A percentile compares a stretch with the other conserved stretches of the same genome.
Evolutionary conservation across 1,140 invertebrate species (phyloP).

Genomic region (Aphis gossypii): DNA sequence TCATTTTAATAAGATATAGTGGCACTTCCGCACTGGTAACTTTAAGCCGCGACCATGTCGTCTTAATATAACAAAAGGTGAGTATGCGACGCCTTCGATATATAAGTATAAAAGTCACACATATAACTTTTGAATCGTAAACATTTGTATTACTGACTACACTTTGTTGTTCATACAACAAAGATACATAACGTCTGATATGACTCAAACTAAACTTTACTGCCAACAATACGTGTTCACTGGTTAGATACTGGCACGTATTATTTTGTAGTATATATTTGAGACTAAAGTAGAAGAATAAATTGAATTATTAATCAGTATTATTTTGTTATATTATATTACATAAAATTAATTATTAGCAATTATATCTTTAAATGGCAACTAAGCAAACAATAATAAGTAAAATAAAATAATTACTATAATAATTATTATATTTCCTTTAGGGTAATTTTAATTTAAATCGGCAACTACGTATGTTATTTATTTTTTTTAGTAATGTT

Average conservation of each 20-base stretch:
- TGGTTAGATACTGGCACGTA: background rate
- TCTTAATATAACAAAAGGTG: background rate
- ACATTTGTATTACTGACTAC: background rate
- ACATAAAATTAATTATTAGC: too few relatives aligned
- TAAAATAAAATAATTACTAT: too few relatives aligned
- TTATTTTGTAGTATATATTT: background rate
- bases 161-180: background rate
- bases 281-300: background rate
- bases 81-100: background rate
- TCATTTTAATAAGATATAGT: slow-evolving; percentile 19
- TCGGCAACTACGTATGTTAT: too few relatives aligned
- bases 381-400: too few relatives aligned
- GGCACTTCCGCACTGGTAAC: background rate
- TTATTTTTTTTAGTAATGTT: too few relatives aligned
- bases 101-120: background rate
- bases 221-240: background rate
- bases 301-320: background rate
- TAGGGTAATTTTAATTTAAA: too few relatives aligned
- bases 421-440: too few relatives aligned
- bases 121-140: background rate
- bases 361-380: too few relatives aligned
- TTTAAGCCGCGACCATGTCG: background rate
- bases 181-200: background rate
- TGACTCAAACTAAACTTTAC: background rate
- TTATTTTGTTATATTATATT: too few relatives aligned